These are phyloP conservation scores for Enteromius fasciolatus DNA, from an alignment of 2,797 vertebrate genomes.

Conservation along the genomic window DNA sequence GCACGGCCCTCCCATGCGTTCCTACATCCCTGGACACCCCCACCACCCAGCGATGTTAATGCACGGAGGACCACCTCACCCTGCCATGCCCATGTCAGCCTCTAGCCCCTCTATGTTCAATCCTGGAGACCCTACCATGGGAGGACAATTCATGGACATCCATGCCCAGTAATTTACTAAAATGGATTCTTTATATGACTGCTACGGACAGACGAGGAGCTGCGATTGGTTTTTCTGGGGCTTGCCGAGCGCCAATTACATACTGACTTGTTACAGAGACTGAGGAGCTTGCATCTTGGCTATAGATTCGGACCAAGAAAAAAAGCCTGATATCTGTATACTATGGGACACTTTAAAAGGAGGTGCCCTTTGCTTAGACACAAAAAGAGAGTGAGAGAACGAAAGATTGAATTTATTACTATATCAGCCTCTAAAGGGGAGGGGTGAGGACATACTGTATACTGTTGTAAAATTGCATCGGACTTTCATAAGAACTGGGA, in stretches of 20 bases:
- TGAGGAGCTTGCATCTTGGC: slow-evolving; percentile 85
- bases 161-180: slow-evolving; percentile 83
- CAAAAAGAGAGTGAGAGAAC: slow-evolving; percentile 52
- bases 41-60: slow-evolving; percentile 88
- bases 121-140: slow-evolving; percentile 84
- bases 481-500: slow-evolving; percentile 96
- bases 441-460: slow-evolving; percentile 91
- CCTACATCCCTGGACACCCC: slow-evolving; percentile 88
- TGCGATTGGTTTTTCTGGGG: slow-evolving; percentile 70
- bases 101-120: slow-evolving; percentile 84
- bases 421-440: slow-evolving; percentile 88
- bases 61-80: slow-evolving; percentile 88
- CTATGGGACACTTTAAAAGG: slow-evolving; percentile 87
- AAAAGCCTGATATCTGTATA: slow-evolving; percentile 85
- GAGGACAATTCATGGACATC: slow-evolving; percentile 89
- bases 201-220: slow-evolving; percentile 68
- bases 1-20: slow-evolving; percentile 87
- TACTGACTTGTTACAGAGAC: slow-evolving; percentile 84
- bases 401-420: slow-evolving; percentile 75
- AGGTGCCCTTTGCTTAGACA: slow-evolving; percentile 80
- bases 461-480: slow-evolving; percentile 91
- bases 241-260: slow-evolving; percentile 80
- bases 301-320: slow-evolving; percentile 86
- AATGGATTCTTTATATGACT: slow-evolving; percentile 78
- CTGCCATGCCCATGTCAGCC: slow-evolving; percentile 88